Evolutionary conservation across 2,113 vertebrate species (phyloP), one percentile per base, ranked within the genome.

Genomic region (Bujurquina vittata): DNA sequence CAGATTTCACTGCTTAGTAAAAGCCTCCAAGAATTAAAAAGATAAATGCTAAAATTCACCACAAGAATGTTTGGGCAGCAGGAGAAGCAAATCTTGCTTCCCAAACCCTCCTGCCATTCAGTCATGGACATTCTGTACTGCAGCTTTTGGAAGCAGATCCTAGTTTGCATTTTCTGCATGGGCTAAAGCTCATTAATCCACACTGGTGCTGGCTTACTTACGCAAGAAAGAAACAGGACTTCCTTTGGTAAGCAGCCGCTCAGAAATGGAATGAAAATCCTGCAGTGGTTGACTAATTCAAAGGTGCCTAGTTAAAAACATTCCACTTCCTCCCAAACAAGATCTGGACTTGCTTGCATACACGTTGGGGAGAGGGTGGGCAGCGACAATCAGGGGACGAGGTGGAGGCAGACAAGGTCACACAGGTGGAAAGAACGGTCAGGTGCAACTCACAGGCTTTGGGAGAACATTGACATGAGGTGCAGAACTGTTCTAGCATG

Each of bases 221-320:
- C 75, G 83, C 84, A 89, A 93, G 63, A 76, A 62, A 82, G 79
- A 76, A 56, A 52, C 33, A 73, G 74, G 73, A 60, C 55, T 91
- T 87, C 88, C 80, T 90, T 91, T 85, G 63, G 88, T 91, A 79
- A 49, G 80, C 78, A 93, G 87, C 86, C 83, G 89, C 83, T 72
- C 54, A 91, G 87, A 89, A 54, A 87, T 86, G 86, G 89, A 90
- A 94, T 92, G 87, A 92, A 92, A 93, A 91, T 94, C 92, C 84
- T 74, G 81, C 85, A 81, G 76, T 89, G 88, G 80, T 91, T 63
- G 74, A 86, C 89, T 92, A 93, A 93, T 93, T 91, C 92, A 85
- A 80, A 89, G 88, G 86, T 95, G 93, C 92, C 88, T 83, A 90
- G 81, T 88, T 37, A 88, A 94, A 95, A 94, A 93, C 89, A 92